phyloP scores from a whole-genome alignment of 2,797 vertebrate species.

The Buceros bicornis region DNA sequence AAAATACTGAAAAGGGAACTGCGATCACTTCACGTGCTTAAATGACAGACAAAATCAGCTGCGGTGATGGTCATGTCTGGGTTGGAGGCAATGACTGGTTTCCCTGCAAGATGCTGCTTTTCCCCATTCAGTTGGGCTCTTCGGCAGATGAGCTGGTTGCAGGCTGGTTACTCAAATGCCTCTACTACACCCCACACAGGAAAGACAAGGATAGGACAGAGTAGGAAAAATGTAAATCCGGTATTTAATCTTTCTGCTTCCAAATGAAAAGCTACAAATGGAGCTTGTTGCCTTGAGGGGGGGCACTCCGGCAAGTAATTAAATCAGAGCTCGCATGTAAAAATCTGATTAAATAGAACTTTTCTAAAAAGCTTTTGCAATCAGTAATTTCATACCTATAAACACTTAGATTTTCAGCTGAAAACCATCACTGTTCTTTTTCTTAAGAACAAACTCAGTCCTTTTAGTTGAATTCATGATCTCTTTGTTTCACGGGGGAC shows the following conservation, averaged over 20 bases:
- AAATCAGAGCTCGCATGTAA: neutral
- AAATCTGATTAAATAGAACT: neutral
- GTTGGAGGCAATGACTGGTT: neutral
- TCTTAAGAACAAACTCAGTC: neutral
- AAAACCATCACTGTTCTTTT: neutral
- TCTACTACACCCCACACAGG: neutral
- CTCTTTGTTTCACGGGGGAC: neutral
- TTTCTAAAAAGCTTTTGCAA: neutral
- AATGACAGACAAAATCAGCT: neutral
- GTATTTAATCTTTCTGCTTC: neutral
- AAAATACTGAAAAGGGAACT: neutral
- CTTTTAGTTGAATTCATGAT: neutral
- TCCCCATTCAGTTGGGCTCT: neutral
- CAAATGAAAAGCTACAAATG: neutral
- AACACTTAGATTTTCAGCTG: neutral
- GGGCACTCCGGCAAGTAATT: neutral
- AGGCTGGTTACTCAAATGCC: neutral
- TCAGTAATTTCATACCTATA: neutral
- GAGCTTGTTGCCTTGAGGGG: neutral
- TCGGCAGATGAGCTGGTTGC: neutral
- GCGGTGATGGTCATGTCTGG: neutral
- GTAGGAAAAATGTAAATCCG: neutral
- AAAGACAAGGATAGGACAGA: neutral
- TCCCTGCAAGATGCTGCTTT: neutral
- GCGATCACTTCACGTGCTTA: neutral